A percentile compares a stretch with the other conserved stretches of the same genome.
phyloP scores from a whole-genome alignment of 2,113 vertebrate species.

The Alouatta palliata region DNA sequence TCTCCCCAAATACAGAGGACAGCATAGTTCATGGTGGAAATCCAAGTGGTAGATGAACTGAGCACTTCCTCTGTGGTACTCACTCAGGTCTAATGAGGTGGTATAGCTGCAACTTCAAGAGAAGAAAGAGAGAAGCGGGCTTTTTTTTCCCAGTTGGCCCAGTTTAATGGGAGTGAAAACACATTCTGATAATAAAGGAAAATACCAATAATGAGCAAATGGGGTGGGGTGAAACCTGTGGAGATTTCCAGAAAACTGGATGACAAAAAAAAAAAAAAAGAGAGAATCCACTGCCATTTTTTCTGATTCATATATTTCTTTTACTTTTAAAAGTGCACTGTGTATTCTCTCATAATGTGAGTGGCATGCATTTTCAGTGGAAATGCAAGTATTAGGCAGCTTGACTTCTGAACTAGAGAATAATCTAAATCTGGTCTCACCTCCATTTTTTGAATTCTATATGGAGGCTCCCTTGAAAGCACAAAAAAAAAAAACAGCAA shows the following conservation, averaged over 20 bases:
- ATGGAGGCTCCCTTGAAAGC: not conserved
- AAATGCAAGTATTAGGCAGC: constrained; percentile 49
- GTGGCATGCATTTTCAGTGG: constrained; percentile 23
- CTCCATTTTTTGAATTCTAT: constrained; percentile 8
- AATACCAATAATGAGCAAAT: constrained; percentile 76
- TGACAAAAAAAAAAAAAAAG: constrained; percentile 64
- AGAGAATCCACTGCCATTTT: not conserved
- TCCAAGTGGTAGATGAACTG: too few relatives aligned
- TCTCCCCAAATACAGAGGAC: not conserved
- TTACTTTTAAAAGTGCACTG: constrained; percentile 38
- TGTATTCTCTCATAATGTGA: constrained; percentile 47
- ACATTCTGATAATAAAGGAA: constrained; percentile 53
- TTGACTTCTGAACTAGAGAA: constrained; percentile 42
- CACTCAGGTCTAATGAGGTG: constrained; percentile 70
- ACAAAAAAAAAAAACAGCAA: not conserved
- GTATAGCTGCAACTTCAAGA: constrained; percentile 49
- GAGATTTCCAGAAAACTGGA: constrained; percentile 52
- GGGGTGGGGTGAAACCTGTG: constrained; percentile 51
- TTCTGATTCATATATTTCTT: constrained; percentile 63
- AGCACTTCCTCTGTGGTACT: constrained; percentile 31
- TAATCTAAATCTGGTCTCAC: constrained; percentile 3
- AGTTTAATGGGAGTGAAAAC: constrained; percentile 75
- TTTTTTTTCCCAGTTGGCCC: constrained; percentile 67
- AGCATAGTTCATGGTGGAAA: not conserved
- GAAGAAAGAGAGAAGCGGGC: constrained; percentile 65